phyloP scores from a whole-genome alignment of 2,888 invertebrate genomes.

The Polietes domitor region DNA sequence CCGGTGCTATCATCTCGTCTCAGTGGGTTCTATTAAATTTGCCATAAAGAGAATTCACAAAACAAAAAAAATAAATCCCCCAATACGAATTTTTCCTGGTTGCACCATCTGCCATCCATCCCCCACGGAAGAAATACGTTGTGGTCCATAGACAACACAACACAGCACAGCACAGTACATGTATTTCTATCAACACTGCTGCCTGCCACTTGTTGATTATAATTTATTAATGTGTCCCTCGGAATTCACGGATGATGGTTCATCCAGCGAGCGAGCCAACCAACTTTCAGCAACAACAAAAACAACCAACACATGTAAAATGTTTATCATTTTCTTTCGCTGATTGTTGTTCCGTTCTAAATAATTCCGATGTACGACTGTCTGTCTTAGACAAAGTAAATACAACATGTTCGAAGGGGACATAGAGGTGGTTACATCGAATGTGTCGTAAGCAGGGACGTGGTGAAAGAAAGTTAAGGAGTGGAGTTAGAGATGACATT shows the following conservation, averaged over 20 bases:
- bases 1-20: not conserved
- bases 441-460: constrained; percentile 28
- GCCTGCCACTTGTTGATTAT: constrained; percentile 60
- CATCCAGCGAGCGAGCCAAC: not conserved
- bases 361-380: not conserved
- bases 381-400: constrained; percentile 44
- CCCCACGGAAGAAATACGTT: not conserved
- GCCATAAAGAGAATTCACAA: constrained; percentile 13
- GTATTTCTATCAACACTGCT: not conserved
- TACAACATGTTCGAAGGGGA: constrained; percentile 17
- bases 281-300: not conserved
- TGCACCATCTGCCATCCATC: not conserved
- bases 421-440: not conserved
- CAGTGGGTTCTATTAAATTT: constrained; percentile 2
- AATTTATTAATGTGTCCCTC: constrained; percentile 51
- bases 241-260: constrained; percentile 1
- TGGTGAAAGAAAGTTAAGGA: constrained; percentile 1
- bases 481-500: not conserved
- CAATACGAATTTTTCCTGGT: not conserved
- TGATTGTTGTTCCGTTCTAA: not conserved
- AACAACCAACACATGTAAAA: constrained; percentile 5
- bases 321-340: not conserved
- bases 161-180: not conserved
- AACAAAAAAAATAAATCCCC: not conserved
- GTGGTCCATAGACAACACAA: constrained; percentile 1